These are phyloP conservation scores for Sminthopsis crassicaudata DNA, from an alignment of 2,113 vertebrate genomes.

Conservation along the genomic window DNA sequence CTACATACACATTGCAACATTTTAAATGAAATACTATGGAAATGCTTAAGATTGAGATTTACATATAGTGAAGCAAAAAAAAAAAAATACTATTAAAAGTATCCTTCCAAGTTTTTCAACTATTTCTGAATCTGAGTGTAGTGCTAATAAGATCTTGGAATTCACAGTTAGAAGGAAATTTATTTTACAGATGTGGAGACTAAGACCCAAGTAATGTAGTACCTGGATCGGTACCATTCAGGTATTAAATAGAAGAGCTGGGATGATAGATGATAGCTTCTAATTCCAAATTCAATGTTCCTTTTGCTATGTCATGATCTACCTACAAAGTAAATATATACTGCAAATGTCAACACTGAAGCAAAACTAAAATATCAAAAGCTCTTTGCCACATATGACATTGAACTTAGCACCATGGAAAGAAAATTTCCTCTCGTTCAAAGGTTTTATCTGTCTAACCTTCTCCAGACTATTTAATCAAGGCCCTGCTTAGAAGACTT, in stretches of 20 bases:
- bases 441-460: neutral
- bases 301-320: neutral
- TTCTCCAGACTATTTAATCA: neutral
- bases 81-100: constrained; percentile 76
- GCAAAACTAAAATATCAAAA: neutral
- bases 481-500: neutral
- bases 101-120: constrained; percentile 66
- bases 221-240: neutral
- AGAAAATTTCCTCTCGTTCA: neutral
- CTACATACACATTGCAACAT: constrained; percentile 74
- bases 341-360: neutral
- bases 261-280: neutral
- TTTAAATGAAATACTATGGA: constrained; percentile 77
- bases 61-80: constrained; percentile 62
- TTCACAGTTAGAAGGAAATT: neutral
- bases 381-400: neutral
- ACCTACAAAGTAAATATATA: neutral
- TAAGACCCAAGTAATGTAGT: neutral
- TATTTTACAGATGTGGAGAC: neutral
- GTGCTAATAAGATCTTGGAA: neutral
- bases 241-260: neutral
- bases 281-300: neutral
- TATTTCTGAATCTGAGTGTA: constrained; percentile 62
- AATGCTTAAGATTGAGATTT: constrained; percentile 76
- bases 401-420: neutral